A percentile compares a stretch with the other conserved stretches of the same genome.
These are phyloP conservation scores for Trachurus trachurus DNA, from an alignment of 2,797 vertebrate genomes.

Conservation along the genomic window DNA sequence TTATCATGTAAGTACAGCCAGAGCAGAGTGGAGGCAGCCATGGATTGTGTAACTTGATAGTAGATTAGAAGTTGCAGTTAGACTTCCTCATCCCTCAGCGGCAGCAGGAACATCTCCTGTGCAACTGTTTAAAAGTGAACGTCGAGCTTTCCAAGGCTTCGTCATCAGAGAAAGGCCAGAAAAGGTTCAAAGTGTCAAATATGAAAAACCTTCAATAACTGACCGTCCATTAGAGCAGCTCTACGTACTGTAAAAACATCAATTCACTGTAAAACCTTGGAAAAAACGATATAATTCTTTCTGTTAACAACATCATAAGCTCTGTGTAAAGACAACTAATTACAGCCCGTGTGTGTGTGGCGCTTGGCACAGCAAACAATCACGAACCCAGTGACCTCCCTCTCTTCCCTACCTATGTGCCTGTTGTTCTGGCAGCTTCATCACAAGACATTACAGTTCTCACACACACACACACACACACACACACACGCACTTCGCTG, in stretches of 20 bases:
- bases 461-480: background rate
- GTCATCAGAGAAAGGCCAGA: background rate
- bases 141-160: slow-evolving; percentile 3
- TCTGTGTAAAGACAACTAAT: background rate
- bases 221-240: slow-evolving; percentile 12
- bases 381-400: slow-evolving; percentile 14
- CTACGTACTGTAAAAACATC: background rate
- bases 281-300: background rate
- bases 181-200: background rate
- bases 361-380: slow-evolving; percentile 20
- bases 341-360: background rate
- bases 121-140: slow-evolving; percentile 42
- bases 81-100: slow-evolving; percentile 43
- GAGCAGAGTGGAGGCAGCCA: slow-evolving; percentile 41
- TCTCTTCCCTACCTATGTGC: slow-evolving; percentile 4
- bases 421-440: slow-evolving; percentile 11
- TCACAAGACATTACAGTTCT: slow-evolving; percentile 40
- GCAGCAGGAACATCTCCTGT: slow-evolving; percentile 23
- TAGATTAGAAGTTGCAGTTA: slow-evolving; percentile 69
- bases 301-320: slow-evolving; percentile 4
- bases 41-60: slow-evolving; percentile 61
- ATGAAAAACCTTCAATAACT: slow-evolving; percentile 21
- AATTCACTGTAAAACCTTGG: background rate
- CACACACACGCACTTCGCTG: slow-evolving; percentile 4
- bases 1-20: slow-evolving; percentile 74